Evolutionary conservation across 2,113 vertebrate genomes (phyloP).

Genomic region (Oreotrochilus melanogaster): DNA sequence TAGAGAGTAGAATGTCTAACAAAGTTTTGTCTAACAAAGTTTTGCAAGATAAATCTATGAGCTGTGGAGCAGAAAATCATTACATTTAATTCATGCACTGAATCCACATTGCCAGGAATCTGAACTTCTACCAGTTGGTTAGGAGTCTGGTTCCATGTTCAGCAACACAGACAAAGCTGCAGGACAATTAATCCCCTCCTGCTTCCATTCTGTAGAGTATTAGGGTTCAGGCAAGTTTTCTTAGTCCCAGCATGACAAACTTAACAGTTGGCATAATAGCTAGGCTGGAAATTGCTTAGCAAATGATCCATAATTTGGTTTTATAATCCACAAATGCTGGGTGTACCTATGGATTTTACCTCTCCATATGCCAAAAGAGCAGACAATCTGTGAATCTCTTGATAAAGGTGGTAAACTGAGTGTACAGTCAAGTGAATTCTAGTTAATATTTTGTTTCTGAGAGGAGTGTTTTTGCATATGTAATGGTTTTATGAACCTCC

Average conservation of each 20-base stretch:
- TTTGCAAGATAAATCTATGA: neutral
- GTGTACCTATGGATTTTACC: neutral
- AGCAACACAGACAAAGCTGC: neutral
- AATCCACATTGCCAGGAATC: neutral
- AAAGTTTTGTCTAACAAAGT: neutral
- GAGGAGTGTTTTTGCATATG: neutral
- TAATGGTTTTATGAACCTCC: neutral
- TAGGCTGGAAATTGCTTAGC: neutral
- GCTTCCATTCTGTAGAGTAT: neutral
- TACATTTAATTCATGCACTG: neutral
- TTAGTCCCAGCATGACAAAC: neutral
- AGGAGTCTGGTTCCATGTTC: neutral
- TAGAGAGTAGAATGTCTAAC: neutral
- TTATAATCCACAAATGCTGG: neutral
- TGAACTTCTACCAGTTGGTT: neutral
- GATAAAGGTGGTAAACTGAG: neutral
- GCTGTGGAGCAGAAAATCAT: neutral
- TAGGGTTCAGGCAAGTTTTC: neutral
- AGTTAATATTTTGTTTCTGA: neutral
- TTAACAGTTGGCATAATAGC: neutral
- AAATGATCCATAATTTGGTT: neutral
- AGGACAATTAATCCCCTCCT: neutral
- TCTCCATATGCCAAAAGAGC: neutral
- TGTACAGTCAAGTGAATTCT: neutral
- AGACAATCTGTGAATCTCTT: neutral